Evolutionary conservation across 2,797 vertebrate genomes (phyloP).

Genomic region (Chromis chromis): DNA sequence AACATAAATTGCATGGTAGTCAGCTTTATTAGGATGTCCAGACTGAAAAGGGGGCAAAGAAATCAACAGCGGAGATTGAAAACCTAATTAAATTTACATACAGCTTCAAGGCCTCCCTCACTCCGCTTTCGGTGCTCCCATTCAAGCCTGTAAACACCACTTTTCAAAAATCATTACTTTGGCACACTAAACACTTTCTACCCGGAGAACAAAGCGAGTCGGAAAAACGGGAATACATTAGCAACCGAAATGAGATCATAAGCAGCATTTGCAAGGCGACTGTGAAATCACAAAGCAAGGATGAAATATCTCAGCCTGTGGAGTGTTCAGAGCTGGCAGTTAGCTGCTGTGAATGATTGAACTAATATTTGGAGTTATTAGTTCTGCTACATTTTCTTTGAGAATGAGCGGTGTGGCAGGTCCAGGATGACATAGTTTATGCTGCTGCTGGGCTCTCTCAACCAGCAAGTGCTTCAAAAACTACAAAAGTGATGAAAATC

Average conservation of each 20-base stretch:
- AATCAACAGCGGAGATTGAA: conserved; percentile 71
- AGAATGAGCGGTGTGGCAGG: conserved; percentile 63
- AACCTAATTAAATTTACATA: conserved; percentile 81
- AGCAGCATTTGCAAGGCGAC: conserved; percentile 74
- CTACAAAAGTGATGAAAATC: conserved; percentile 67
- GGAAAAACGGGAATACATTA: conserved; percentile 76
- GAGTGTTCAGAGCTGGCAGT: conserved; percentile 62
- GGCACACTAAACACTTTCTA: conserved; percentile 76
- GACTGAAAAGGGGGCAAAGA: conserved; percentile 41
- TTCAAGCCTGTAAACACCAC: conserved; percentile 78
- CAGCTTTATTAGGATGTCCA: conserved; percentile 69
- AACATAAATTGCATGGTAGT: conserved; percentile 57
- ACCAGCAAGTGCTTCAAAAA: conserved; percentile 57
- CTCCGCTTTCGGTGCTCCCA: conserved; percentile 63
- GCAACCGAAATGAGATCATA: conserved; percentile 82
- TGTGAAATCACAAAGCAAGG: conserved; percentile 79
- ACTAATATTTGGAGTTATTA: conserved; percentile 81
- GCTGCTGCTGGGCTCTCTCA: conserved; percentile 62
- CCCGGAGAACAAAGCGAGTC: conserved; percentile 74
- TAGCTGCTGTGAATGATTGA: conserved; percentile 74
- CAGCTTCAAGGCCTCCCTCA: conserved; percentile 63
- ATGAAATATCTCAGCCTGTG: conserved; percentile 76
- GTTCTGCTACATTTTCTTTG: conserved; percentile 79
- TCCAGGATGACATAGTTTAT: conserved; percentile 64
- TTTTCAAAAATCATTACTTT: conserved; percentile 78